These are phyloP conservation scores for Phyto melanocephala DNA, from an alignment of 2,888 invertebrate species.

Conservation along the genomic window DNA sequence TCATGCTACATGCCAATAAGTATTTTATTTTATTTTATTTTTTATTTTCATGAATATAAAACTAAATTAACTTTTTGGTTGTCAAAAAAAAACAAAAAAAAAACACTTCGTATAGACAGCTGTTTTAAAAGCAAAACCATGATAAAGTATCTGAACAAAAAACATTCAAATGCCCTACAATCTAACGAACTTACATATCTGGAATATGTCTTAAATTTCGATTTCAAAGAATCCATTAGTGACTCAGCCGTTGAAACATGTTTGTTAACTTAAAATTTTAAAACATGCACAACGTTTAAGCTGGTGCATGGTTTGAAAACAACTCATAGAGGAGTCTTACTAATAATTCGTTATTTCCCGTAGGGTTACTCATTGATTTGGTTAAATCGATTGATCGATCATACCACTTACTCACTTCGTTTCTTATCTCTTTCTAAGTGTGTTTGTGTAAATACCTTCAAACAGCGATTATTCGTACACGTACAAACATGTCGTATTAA, in stretches of 20 bases:
- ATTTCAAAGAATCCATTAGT: background rate
- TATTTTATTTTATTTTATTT: slow-evolving; percentile 34
- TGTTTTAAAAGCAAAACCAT: slow-evolving; percentile 15
- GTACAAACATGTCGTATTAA: slow-evolving; percentile 29
- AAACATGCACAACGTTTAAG: background rate
- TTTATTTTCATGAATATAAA: slow-evolving; percentile 10
- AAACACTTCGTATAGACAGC: slow-evolving; percentile 37
- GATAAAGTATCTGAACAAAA: background rate
- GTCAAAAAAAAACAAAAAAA: background rate
- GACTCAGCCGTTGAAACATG: slow-evolving; percentile 35
- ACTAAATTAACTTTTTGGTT: slow-evolving; percentile 25
- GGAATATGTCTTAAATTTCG: background rate
- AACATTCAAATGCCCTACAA: slow-evolving; percentile 35
- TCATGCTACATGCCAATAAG: slow-evolving; percentile 28
- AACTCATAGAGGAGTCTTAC: background rate
- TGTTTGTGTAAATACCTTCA: background rate
- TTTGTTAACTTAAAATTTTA: background rate
- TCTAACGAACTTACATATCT: too few species aligned
- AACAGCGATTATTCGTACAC: slow-evolving; percentile 16
- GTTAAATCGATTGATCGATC: slow-evolving; percentile 34
- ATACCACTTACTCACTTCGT: slow-evolving; percentile 1
- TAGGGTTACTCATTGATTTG: slow-evolving; percentile 39
- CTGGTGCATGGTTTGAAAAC: slow-evolving; percentile 2
- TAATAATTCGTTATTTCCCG: background rate
- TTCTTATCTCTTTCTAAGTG: background rate